Base-by-base conservation (phyloP, 1,140 invertebrate species). In the Cryptotermes secundus region DNA sequence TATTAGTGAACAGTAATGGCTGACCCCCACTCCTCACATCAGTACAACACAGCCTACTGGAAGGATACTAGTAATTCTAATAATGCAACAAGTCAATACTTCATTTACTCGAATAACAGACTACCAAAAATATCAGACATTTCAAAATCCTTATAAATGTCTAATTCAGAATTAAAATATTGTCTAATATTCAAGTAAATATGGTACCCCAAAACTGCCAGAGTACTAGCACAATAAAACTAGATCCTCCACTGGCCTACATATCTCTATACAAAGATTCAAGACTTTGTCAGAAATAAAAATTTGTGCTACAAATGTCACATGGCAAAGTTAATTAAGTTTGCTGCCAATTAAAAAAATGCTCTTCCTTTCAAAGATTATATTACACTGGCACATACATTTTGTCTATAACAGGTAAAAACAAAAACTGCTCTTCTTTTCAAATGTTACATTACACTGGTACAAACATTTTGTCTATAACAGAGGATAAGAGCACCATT, bases 91-190 rank as follows among this genome's bases (percentile, higher is more conserved):
- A 38, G 26, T 45, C 14, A 31, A n/a, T 45, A 82, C 81, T 82
- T 35, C 38, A 82, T 82, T 82, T 82, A 82, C 81, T 82, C 42
- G 45, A 82, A 82, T 49, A 82, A 45, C 36, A 82, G 81, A 82
- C 81, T 82, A 82, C n/a, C 35, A 45, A 82, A 45, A 45, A 45
- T 53, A 45, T 45, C 38, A 42, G 38, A 45, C 81, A 34, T 14
- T 34, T 45, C 19, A 49, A 10, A 38, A 36, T 36, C 80, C 26
- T 36, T 12, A n/a, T 14, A 26, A 42, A 45, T 45, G n/a, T 45
- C 24, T 45, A 82, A 82, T 82, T 72, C 26, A 72, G 59, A 72
- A 72, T 72, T 72, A 72, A 31, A 72, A 72, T 72, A 45, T 2
- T 53, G 81, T 82, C 81, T 82, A 45, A 38, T 82, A 82, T 82